phyloP scores from a whole-genome alignment of 2,888 invertebrate species.

The Parnassius apollo region DNA sequence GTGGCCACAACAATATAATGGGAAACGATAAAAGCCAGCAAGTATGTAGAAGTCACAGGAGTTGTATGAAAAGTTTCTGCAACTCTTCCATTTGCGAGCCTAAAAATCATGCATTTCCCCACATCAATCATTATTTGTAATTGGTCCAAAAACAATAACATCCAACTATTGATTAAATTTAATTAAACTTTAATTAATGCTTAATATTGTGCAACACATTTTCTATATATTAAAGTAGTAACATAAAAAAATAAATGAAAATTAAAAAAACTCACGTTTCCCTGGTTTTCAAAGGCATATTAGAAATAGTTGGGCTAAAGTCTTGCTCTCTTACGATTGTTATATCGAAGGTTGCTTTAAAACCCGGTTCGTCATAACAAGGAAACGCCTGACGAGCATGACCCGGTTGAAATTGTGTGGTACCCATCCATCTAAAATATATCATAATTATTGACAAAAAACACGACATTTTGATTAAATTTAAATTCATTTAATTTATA shows the following conservation, averaged over 20 bases:
- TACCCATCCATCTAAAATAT: conserved; percentile 84
- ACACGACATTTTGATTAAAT: too few relatives aligned
- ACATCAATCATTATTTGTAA: too few relatives aligned
- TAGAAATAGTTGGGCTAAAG: conserved; percentile 81
- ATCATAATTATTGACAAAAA: neutral
- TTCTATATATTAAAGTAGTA: neutral
- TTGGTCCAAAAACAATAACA: too few relatives aligned
- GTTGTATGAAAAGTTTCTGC: conserved; percentile 77
- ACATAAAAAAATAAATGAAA: neutral
- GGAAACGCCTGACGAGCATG: conserved; percentile 92
- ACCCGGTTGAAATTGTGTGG: conserved; percentile 90
- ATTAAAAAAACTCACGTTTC: conserved; percentile 41
- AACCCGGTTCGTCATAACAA: conserved; percentile 92
- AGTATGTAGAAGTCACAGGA: conserved; percentile 89
- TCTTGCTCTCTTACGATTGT: conserved; percentile 81
- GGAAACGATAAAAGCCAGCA: conserved; percentile 93
- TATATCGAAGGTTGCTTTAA: conserved; percentile 88
- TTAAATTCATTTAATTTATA: too few relatives aligned
- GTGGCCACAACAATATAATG: conserved; percentile 76
- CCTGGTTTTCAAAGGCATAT: conserved; percentile 81
- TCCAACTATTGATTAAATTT: too few relatives aligned
- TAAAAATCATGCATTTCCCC: conserved; percentile 30
- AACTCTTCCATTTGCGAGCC: conserved; percentile 43
- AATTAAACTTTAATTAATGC: too few relatives aligned
- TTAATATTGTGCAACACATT: too few relatives aligned